phyloP scores from a whole-genome alignment of 2,797 vertebrate species.

The Sphaeramia orbicularis region DNA sequence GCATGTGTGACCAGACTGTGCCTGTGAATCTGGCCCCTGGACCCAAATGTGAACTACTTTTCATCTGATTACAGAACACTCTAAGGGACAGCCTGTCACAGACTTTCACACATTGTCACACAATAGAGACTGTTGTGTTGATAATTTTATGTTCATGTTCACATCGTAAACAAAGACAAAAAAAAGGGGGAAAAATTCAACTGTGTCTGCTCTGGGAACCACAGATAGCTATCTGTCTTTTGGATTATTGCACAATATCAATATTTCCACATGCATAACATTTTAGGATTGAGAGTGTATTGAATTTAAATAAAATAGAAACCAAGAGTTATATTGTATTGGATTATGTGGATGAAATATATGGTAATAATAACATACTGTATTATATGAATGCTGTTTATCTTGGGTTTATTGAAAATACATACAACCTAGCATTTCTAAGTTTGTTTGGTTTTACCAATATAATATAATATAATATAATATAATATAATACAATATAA shows the following conservation, averaged over 20 bases:
- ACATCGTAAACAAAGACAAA: background rate
- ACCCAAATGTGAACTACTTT: conserved; percentile 12
- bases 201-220: too few species aligned
- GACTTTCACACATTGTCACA: conserved; percentile 11
- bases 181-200: too few species aligned
- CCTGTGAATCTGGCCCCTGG: conserved; percentile 7
- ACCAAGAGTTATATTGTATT: too few species aligned
- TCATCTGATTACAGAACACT: conserved; percentile 13
- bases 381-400: too few species aligned
- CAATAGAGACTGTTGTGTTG: background rate
- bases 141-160: background rate
- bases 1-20: conserved; percentile 11
- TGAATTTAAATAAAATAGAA: conserved; percentile 9
- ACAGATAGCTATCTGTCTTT: background rate
- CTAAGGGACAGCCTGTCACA: background rate
- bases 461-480: too few species aligned
- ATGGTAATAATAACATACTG: too few species aligned
- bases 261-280: conserved; percentile 19
- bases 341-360: too few species aligned
- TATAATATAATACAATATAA: too few species aligned
- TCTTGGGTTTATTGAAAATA: too few species aligned
- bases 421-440: too few species aligned
- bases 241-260: background rate
- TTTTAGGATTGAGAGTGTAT: conserved; percentile 23
- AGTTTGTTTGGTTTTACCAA: too few species aligned